Evolutionary conservation across 2,797 vertebrate species (phyloP).

Genomic region (Aplochiton taeniatus): DNA sequence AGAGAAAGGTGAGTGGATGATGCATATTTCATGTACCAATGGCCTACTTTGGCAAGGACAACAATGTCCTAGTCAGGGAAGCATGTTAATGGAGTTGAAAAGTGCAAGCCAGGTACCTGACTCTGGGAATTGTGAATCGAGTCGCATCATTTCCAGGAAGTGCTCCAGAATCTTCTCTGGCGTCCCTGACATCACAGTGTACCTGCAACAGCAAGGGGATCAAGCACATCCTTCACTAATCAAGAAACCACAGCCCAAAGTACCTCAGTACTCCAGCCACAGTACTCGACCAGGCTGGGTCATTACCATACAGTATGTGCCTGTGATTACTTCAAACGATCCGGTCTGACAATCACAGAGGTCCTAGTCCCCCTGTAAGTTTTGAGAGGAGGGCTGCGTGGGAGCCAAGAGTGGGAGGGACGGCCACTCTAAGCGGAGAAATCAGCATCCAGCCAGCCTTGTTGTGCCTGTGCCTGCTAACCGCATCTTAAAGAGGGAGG

Average conservation of each 20-base stretch:
- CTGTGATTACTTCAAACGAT: constrained; percentile 65
- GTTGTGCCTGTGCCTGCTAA: constrained; percentile 55
- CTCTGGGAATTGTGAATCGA: constrained; percentile 89
- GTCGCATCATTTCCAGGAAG: constrained; percentile 94
- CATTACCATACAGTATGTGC: constrained; percentile 32
- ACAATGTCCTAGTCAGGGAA: no score
- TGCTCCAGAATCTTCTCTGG: constrained; percentile 99
- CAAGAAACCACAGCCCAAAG: constrained; percentile 55
- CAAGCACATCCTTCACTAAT: constrained; percentile 60
- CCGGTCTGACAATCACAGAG: constrained; percentile 60
- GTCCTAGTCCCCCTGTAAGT: constrained; percentile 28
- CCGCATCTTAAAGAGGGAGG: constrained; percentile 38
- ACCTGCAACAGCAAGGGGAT: constrained; percentile 74
- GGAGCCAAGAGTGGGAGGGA: constrained; percentile 44
- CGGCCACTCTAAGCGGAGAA: constrained; percentile 46
- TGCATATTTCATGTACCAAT: constrained; percentile 7
- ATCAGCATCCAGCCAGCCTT: constrained; percentile 40
- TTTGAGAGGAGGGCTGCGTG: constrained; percentile 33
- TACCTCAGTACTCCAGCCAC: constrained; percentile 39
- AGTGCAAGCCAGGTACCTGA: constrained; percentile 67
- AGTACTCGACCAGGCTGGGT: constrained; percentile 54
- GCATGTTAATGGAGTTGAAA: no score
- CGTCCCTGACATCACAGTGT: constrained; percentile 97
- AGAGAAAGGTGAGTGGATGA: constrained; percentile 12
- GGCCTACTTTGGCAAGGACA: no score